Percentiles rank a stretch among this genome's conserved stretches.
These are phyloP conservation scores for Muricea muricata DNA, from an alignment of 92 coral and sea anemone genomes.

Conservation along the genomic window DNA sequence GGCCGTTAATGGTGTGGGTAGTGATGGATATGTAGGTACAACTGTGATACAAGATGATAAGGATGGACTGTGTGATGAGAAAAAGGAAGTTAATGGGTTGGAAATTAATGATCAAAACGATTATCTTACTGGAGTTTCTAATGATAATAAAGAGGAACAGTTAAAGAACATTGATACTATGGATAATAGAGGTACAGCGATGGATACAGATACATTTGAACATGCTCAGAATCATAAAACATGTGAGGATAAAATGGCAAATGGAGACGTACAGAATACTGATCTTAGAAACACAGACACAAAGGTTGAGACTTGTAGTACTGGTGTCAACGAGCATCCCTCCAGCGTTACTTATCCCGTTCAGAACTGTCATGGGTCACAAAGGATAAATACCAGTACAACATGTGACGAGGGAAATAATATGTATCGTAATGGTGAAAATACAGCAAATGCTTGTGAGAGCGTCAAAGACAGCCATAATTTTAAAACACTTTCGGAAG, in stretches of 20 bases:
- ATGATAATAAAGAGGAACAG: background rate
- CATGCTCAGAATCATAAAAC: background rate
- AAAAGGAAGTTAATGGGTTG: background rate
- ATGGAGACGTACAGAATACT: background rate
- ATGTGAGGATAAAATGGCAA: background rate
- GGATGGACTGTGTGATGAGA: background rate
- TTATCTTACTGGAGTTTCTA: background rate
- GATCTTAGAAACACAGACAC: background rate
- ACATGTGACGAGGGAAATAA: background rate
- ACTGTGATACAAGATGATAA: background rate
- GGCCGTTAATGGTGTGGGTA: background rate
- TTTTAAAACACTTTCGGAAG: background rate
- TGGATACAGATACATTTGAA: background rate
- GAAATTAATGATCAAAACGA: background rate
- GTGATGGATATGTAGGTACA: background rate
- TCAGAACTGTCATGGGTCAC: background rate
- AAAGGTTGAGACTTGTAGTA: background rate
- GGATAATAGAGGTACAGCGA: background rate
- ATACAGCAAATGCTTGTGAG: background rate
- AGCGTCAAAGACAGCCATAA: background rate
- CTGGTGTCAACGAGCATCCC: background rate
- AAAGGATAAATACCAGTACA: background rate
- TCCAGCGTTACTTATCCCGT: background rate
- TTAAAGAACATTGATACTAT: background rate
- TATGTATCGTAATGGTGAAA: background rate